Percentiles rank a stretch among this genome's conserved stretches.
Evolutionary conservation across 2,888 invertebrate genomes (phyloP).

Genomic region (Drosophila borealis): DNA sequence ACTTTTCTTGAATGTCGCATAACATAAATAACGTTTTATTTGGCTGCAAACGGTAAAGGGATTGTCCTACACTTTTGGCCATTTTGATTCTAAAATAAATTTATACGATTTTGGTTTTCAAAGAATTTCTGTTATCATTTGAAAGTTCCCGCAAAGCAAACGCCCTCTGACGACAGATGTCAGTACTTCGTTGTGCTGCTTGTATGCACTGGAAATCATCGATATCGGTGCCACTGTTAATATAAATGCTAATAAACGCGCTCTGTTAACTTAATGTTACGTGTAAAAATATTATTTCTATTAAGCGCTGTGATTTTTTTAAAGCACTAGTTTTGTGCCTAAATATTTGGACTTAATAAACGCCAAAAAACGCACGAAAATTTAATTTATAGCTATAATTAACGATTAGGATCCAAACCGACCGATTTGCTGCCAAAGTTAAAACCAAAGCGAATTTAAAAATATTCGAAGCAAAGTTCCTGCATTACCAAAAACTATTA

Average conservation of each 20-base stretch:
- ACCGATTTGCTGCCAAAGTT: conserved; percentile 9
- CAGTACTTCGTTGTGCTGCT: neutral
- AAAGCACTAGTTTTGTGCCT: conserved; percentile 23
- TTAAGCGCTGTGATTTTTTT: conserved; percentile 31
- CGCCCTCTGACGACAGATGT: conserved; percentile 26
- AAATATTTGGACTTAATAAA: neutral
- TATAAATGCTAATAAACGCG: conserved; percentile 34
- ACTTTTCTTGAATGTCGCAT: conserved; percentile 93
- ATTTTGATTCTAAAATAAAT: conserved; percentile 11
- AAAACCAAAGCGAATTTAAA: conserved; percentile 36
- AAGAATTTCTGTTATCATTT: conserved; percentile 7
- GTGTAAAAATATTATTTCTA: conserved; percentile 17
- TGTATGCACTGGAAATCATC: conserved; percentile 6
- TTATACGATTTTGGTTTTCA: conserved; percentile 2
- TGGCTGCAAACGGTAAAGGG: conserved; percentile 75
- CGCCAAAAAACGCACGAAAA: neutral
- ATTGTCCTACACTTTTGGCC: conserved; percentile 12
- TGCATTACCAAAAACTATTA: neutral
- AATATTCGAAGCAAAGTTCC: conserved; percentile 25
- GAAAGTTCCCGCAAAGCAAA: conserved; percentile 23
- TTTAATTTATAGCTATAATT: neutral
- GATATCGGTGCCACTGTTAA: conserved; percentile 37
- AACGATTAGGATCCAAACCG: neutral
- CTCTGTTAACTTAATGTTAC: conserved; percentile 48
- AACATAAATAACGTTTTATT: conserved; percentile 89